A percentile compares a stretch with the other conserved stretches of the same genome.
These are phyloP conservation scores for Labeo catla DNA, from an alignment of 2,113 vertebrate genomes.

Conservation along the genomic window DNA sequence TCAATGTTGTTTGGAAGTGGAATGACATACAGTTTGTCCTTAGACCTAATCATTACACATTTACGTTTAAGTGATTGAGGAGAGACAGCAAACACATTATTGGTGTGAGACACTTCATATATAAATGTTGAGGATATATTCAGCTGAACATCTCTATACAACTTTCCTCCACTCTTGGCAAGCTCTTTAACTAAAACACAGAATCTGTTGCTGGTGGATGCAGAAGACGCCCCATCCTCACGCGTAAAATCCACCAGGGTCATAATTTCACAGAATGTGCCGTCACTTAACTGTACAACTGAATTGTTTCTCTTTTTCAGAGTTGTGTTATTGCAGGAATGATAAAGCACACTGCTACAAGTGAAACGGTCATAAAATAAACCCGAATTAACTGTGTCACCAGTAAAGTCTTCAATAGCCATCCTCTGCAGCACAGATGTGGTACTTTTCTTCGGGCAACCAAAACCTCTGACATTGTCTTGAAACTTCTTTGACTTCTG, in stretches of 20 bases:
- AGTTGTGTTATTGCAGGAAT: not conserved
- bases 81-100: slow-evolving; percentile 32
- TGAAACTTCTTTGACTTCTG: slow-evolving; percentile 29
- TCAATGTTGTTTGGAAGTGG: slow-evolving; percentile 40
- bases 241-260: no score
- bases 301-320: slow-evolving; percentile 2
- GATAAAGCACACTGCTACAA: not conserved
- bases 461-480: slow-evolving; percentile 38
- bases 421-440: slow-evolving; percentile 28
- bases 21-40: slow-evolving; percentile 38
- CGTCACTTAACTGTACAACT: no score
- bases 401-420: slow-evolving; percentile 31
- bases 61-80: slow-evolving; percentile 33
- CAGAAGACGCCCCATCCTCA: no score
- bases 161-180: slow-evolving; percentile 38
- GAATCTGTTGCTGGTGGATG: not conserved
- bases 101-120: slow-evolving; percentile 35
- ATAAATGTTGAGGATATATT: slow-evolving; percentile 40
- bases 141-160: slow-evolving; percentile 32
- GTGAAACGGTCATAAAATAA: slow-evolving; percentile 31
- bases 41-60: slow-evolving; percentile 39
- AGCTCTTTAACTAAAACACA: slow-evolving; percentile 53
- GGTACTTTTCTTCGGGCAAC: slow-evolving; percentile 9
- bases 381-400: slow-evolving; percentile 10
- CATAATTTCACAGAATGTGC: no score